Conservation (phyloP, 2,797 vertebrate genomes). For the Intellagama lesueurii region DNA sequence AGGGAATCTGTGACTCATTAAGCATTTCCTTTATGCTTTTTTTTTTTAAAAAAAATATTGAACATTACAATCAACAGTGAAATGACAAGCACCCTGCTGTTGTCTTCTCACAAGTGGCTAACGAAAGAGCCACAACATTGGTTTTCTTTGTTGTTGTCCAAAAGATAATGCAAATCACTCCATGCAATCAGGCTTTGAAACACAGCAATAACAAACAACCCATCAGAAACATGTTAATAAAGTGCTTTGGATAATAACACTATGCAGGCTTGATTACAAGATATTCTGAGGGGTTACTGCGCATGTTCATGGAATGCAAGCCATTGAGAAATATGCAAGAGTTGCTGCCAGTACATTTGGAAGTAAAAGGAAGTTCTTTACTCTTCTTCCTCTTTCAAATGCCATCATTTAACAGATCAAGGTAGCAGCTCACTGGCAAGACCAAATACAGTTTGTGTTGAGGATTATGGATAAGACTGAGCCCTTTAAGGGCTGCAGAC, state of each 20-base stretch:
- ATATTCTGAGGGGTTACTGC: constrained; percentile 22
- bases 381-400: background rate
- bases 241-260: constrained; percentile 2
- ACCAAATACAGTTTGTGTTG: background rate
- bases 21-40: constrained; percentile 18
- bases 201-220: constrained; percentile 27
- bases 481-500: background rate
- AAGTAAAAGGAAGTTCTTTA: constrained; percentile 3
- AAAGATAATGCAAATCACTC: constrained; percentile 36
- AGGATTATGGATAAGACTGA: background rate
- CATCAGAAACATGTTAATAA: constrained; percentile 32
- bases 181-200: constrained; percentile 50
- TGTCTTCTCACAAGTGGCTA: constrained; percentile 18
- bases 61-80: constrained; percentile 25
- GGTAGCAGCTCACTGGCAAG: background rate
- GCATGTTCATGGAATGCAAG: constrained; percentile 27
- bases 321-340: constrained; percentile 38
- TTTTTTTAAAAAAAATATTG: background rate
- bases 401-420: background rate
- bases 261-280: constrained; percentile 39
- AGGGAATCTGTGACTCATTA: constrained; percentile 3
- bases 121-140: constrained; percentile 32
- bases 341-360: background rate
- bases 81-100: constrained; percentile 25
- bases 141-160: constrained; percentile 31